These are phyloP conservation scores for Corynorhinus townsendii DNA, from an alignment of 2,113 vertebrate species.

Conservation along the genomic window DNA sequence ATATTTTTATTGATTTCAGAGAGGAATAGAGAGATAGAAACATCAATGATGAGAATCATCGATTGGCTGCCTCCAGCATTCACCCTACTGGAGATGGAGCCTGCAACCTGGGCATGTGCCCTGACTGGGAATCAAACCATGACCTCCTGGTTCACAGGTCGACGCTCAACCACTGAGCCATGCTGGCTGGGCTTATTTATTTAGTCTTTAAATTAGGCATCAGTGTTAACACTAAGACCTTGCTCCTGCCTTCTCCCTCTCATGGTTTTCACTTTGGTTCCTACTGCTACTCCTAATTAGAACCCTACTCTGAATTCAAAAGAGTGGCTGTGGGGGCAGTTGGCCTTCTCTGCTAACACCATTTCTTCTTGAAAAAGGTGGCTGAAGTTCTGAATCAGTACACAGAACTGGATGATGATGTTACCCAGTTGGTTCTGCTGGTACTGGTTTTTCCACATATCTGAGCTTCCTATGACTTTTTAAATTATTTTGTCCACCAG, in stretches of 20 bases:
- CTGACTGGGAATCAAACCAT: too few species aligned
- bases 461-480: not conserved
- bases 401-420: not conserved
- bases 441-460: not conserved
- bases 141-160: too few species aligned
- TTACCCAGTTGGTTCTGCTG: not conserved
- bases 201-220: not conserved
- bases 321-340: not conserved
- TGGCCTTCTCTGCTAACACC: not conserved
- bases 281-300: not conserved
- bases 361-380: not conserved
- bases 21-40: too few species aligned
- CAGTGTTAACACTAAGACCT: not conserved
- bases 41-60: too few species aligned
- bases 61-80: too few species aligned
- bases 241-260: not conserved
- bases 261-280: not conserved
- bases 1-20: too few species aligned
- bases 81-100: too few species aligned
- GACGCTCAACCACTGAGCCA: too few species aligned
- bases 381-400: not conserved
- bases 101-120: too few species aligned
- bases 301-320: not conserved
- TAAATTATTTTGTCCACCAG: not conserved
- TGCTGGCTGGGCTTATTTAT: not conserved